Evolutionary conservation across 2,888 invertebrate species (phyloP), one percentile per base, ranked within the genome.

Genomic region (Rhynchonema sp.): DNA sequence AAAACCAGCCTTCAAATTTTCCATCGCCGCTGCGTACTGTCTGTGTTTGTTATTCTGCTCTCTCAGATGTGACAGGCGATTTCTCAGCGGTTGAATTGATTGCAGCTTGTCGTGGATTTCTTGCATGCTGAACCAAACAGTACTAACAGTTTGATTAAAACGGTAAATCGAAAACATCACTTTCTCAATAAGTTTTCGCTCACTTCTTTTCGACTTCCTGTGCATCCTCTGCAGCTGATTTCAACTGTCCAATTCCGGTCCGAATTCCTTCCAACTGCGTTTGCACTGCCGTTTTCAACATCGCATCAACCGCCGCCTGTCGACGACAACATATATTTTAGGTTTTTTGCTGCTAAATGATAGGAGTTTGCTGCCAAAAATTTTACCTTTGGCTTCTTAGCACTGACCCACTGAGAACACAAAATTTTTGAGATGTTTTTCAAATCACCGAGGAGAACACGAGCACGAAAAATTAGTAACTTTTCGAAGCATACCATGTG

Each of bases 1-100:
- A n/a, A n/a, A n/a, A n/a, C n/a, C n/a, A n/a, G n/a, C n/a, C n/a
- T 92, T 94, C 30, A 98, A 78, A 73, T 98, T 98, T 72, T 98
- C 94, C 70, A 89, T 90, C 0, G 96, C 96, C 1, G 94, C 92
- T 1, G 90, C 91, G 75, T 92, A 90, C 75, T 79, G 96, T 0
- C 92, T 92, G 75, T 96, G 91, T 26, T 85, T 82, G 66, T 86
- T 85, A 72, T 92, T 92, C 74, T 96, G 94, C 65, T 88, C 87
- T 29, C 88, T 80, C 0, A 96, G 86, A 55, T 84, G 82, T 71
- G 85, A 84, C 30, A 98, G 77, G 52, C 85, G 84, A 38, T 83
- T 82, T 62, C 84, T 85, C 3, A 94, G 78, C 9, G 83, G 82
- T 0, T 87, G 85, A 0, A 94, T 84, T 54, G 83, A 80, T 64